Conservation (phyloP, 2,113 vertebrate species). For the Crotophaga sulcirostris region DNA sequence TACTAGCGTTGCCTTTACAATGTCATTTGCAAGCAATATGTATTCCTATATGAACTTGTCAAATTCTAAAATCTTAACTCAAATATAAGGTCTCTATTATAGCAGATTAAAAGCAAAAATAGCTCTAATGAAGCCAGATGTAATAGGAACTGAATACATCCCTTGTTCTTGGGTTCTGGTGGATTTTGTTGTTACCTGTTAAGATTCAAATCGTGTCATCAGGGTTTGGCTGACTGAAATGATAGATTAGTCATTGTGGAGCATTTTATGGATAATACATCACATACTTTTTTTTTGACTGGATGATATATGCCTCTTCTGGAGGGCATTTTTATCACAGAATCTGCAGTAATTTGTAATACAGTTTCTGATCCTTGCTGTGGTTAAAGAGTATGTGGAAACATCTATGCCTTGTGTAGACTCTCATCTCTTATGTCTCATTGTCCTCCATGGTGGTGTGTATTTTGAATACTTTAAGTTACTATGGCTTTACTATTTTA, state of each 20-base stretch:
- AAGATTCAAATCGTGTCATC: background rate
- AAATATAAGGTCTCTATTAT: background rate
- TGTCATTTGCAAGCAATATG: background rate
- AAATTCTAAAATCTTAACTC: slow-evolving; percentile 8
- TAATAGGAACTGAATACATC: background rate
- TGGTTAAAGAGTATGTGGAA: slow-evolving; percentile 23
- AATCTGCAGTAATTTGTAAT: slow-evolving; percentile 12
- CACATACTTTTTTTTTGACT: no score
- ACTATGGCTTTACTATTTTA: background rate
- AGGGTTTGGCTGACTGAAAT: slow-evolving; percentile 4
- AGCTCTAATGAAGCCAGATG: slow-evolving; percentile 10
- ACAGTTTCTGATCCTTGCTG: slow-evolving; percentile 18
- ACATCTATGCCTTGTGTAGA: background rate
- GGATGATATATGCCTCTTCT: slow-evolving; percentile 4
- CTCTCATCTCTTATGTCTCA: background rate
- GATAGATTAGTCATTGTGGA: background rate
- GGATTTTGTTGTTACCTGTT: slow-evolving; percentile 36
- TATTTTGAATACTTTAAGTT: background rate
- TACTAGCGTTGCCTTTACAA: background rate
- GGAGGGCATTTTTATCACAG: background rate
- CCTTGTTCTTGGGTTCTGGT: slow-evolving; percentile 19
- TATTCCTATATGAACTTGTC: background rate
- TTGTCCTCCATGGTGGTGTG: background rate
- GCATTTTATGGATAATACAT: background rate
- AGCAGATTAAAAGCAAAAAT: slow-evolving; percentile 35